Base-by-base conservation (phyloP, 23 tunicate genomes). In the Styela clava region DNA sequence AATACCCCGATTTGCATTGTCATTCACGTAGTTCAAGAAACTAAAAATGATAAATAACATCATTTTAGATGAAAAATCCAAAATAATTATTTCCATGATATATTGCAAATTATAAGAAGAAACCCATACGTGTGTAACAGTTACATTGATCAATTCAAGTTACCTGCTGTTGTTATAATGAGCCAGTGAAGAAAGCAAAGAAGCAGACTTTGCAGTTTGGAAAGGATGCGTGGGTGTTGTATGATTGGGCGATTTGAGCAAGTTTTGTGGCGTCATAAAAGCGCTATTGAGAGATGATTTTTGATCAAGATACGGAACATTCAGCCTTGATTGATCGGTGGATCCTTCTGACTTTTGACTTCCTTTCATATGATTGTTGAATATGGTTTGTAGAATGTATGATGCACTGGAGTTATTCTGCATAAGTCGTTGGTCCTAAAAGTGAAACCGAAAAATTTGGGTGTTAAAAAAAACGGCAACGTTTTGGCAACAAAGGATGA, bases 401-500 rank as follows among this genome's bases (percentile, higher is more conserved):
- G 85, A 74, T 16, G 95, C 95, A 62, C 83, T 84, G 31, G 89
- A 86, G 68, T 82, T 90, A 79, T 67, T 77, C 34, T 74, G 83
- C 73, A 90, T 33, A 29, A 85, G 62, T 33, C 95, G 65, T 68
- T 90, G 95, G 34, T 90, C 90, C 79, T 90, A 86, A 12, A n/a
- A 67, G 7, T 16, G 18, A 18, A 56, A 56, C 63, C 19, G 63
- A 56, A 61, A 61, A 21, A 21, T 61, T 0, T 21, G 0, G n/a
- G 22, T 23, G 1, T 22, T 61, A 21, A 61, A 61, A 21, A 61
- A 22, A 61, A 23, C 0, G 64, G 64, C 22, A 23, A 21, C 22
- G 0, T 21, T 61, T 0, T 61, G n/a, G 64, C n/a, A n/a, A n/a
- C n/a, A n/a, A n/a, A n/a, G n/a, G n/a, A n/a, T n/a, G n/a, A n/a